These are phyloP conservation scores for Drosophila nigrodunni DNA, from an alignment of 1,140 invertebrate genomes.

Conservation along the genomic window DNA sequence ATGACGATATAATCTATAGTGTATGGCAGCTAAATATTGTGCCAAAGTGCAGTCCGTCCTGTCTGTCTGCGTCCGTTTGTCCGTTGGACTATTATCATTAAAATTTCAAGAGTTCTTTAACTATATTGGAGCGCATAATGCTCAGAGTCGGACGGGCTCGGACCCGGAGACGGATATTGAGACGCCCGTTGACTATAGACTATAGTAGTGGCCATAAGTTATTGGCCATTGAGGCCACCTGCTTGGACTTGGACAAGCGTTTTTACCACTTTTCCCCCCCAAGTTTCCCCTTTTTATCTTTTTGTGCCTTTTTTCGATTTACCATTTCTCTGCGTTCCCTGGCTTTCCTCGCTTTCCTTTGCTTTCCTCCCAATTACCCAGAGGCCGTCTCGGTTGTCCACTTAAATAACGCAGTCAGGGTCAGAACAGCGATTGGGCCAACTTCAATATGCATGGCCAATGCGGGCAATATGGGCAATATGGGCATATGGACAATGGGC, in stretches of 20 bases:
- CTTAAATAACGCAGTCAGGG: conserved; percentile 49
- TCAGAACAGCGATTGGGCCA: conserved; percentile 12
- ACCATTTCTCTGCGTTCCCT: too few species aligned
- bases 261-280: too few species aligned
- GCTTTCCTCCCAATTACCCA: neutral
- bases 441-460: conserved; percentile 30
- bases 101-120: conserved; percentile 72
- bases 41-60: neutral
- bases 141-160: conserved; percentile 9
- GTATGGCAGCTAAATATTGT: conserved; percentile 7
- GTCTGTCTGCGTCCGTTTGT: too few species aligned
- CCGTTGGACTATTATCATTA: conserved; percentile 66
- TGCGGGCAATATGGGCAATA: conserved; percentile 5
- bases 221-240: conserved; percentile 78
- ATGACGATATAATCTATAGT: conserved; percentile 12
- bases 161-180: neutral
- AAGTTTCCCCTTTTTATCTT: too few species aligned
- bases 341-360: conserved; percentile 3
- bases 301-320: too few species aligned
- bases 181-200: neutral
- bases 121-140: conserved; percentile 68
- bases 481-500: conserved; percentile 2
- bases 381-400: conserved; percentile 27
- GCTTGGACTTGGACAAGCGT: conserved; percentile 16
- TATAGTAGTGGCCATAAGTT: conserved; percentile 54